Evolutionary conservation across 1,140 invertebrate genomes (phyloP).

Genomic region (Pseudachorutes palmiensis): DNA sequence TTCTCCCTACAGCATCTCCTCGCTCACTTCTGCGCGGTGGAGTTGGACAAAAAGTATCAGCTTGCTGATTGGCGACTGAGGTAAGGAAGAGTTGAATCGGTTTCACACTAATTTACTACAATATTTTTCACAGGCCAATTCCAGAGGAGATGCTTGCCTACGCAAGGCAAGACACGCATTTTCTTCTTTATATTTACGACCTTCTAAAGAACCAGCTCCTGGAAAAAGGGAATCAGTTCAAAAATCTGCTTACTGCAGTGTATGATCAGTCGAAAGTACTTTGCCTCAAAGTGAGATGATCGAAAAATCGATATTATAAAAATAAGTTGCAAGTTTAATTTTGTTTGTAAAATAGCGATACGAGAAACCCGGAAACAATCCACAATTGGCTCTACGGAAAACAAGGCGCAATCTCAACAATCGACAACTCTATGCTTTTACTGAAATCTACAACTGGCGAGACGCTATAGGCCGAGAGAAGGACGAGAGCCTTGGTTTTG

Average conservation of each 20-base stretch:
- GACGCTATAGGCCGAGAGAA: constrained; percentile 72
- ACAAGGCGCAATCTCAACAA: constrained; percentile 76
- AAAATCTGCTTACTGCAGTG: constrained; percentile 61
- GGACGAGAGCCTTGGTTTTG: constrained; percentile 86
- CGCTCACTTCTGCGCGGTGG: constrained; percentile 65
- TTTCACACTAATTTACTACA: too few relatives aligned
- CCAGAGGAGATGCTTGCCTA: constrained; percentile 75
- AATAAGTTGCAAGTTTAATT: constrained; percentile 18
- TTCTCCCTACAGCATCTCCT: constrained; percentile 73
- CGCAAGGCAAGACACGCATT: constrained; percentile 91
- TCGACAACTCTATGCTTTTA: constrained; percentile 72
- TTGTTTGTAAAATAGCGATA: constrained; percentile 56
- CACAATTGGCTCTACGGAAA: constrained; percentile 46
- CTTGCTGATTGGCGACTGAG: constrained; percentile 92
- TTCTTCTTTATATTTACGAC: constrained; percentile 87
- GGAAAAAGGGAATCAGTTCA: constrained; percentile 56
- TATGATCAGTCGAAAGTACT: constrained; percentile 62
- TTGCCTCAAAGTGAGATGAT: constrained; percentile 52
- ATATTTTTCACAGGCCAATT: constrained; percentile 66
- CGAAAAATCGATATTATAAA: constrained; percentile 1
- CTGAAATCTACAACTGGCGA: constrained; percentile 78
- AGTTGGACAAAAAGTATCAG: constrained; percentile 83
- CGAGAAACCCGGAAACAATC: constrained; percentile 57
- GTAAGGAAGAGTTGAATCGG: constrained; percentile 40
- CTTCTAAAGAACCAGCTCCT: constrained; percentile 68